phyloP scores from a whole-genome alignment of 2,797 vertebrate genomes.

The Kryptopterus vitreolus region DNA sequence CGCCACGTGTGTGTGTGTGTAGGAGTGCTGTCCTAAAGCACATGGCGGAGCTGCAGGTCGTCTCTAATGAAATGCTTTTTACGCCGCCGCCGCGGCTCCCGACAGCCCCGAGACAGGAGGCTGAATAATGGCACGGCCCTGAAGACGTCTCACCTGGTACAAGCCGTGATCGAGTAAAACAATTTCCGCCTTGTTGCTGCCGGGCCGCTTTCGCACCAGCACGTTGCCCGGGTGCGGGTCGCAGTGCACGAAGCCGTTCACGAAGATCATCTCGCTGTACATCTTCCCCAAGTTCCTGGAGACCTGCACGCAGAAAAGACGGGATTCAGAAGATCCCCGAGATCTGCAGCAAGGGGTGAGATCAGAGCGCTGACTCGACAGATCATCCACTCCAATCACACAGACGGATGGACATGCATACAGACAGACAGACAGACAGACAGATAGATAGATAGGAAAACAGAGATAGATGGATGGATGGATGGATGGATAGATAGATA shows the following conservation, averaged over 20 bases:
- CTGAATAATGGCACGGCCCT: slow-evolving; percentile 64
- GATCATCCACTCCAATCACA: too few species aligned
- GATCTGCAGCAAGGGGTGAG: too few species aligned
- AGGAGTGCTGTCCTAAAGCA: slow-evolving; percentile 53
- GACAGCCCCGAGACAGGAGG: slow-evolving; percentile 44
- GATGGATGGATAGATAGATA: too few species aligned
- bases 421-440: too few species aligned
- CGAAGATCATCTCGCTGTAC: slow-evolving; percentile 98
- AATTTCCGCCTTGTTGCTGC: slow-evolving; percentile 80
- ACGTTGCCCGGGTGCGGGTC: slow-evolving; percentile 96
- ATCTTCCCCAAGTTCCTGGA: slow-evolving; percentile 88
- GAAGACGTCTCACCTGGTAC: slow-evolving; percentile 74
- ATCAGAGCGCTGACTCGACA: too few species aligned
- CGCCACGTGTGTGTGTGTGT: slow-evolving; percentile 30
- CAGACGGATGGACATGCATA: too few species aligned
- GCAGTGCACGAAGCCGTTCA: slow-evolving; percentile 95
- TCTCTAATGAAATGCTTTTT: slow-evolving; percentile 79
- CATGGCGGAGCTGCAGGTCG: slow-evolving; percentile 63
- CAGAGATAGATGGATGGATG: too few species aligned
- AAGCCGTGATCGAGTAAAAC: slow-evolving; percentile 93
- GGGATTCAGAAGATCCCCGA: too few species aligned
- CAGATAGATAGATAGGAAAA: too few species aligned
- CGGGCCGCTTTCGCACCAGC: slow-evolving; percentile 82
- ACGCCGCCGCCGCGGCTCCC: slow-evolving; percentile 50
- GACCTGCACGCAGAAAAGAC: slow-evolving; percentile 72